Conservation (phyloP, 2,113 vertebrate species). For the Polypterus bichir region DNA sequence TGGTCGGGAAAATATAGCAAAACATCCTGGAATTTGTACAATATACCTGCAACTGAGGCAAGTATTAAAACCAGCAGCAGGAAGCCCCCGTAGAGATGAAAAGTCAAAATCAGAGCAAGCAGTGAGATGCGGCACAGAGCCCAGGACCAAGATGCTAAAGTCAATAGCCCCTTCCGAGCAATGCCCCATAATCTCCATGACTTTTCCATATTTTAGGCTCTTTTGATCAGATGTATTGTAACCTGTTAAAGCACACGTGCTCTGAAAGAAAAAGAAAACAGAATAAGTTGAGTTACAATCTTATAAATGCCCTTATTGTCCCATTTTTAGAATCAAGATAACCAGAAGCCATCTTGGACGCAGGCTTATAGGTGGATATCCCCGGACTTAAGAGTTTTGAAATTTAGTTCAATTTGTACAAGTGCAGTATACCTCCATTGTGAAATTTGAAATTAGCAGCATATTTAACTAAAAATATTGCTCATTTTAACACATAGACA, state of each 20-base stretch:
- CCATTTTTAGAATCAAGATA: no score
- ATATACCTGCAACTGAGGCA: constrained; percentile 79
- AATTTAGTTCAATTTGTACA: no score
- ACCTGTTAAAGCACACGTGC: constrained; percentile 11
- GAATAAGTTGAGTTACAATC: no score
- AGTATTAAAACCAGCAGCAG: constrained; percentile 77
- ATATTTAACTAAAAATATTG: no score
- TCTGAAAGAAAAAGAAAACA: constrained; percentile 32
- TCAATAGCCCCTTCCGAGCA: constrained; percentile 69
- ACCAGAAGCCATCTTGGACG: no score
- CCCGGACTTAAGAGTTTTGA: no score
- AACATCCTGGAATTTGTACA: constrained; percentile 96
- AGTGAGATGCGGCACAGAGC: constrained; percentile 88
- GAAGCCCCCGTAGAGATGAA: constrained; percentile 84
- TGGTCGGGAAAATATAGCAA: constrained; percentile 96
- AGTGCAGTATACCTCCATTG: no score
- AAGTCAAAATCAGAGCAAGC: constrained; percentile 90
- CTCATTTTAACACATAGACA: no score
- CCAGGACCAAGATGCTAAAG: constrained; percentile 86
- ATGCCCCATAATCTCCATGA: constrained; percentile 84
- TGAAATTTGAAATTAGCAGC: no score
- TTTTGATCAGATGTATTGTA: constrained; percentile 9
- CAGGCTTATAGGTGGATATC: no score
- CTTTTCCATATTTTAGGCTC: constrained; percentile 79
- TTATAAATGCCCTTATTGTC: no score